Conservation (phyloP, 2,888 invertebrate genomes). For the Dyspetes luteomarginatus region DNA sequence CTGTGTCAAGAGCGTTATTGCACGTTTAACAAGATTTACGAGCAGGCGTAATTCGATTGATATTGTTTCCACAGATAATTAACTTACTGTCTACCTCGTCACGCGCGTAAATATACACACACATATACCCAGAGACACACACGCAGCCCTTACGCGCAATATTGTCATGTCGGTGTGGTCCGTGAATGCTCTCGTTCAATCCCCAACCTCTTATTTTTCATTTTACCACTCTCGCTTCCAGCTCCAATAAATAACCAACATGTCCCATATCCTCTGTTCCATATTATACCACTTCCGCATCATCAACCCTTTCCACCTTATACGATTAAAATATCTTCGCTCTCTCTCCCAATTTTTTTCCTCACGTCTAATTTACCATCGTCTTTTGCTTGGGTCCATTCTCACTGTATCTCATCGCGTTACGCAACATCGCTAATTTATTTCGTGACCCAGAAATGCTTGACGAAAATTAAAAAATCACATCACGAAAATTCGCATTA, state of each 20-base stretch:
- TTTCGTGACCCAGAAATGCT: conserved; percentile 36
- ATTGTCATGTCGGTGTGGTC: neutral
- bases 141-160: neutral
- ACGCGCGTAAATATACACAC: conserved; percentile 25
- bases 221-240: neutral
- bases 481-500: too few species aligned
- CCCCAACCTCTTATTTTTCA: neutral
- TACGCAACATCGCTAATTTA: conserved; percentile 25
- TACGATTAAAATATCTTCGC: neutral
- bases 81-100: conserved; percentile 65
- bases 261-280: neutral
- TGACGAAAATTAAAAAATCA: conserved; percentile 5
- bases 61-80: conserved; percentile 75
- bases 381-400: neutral
- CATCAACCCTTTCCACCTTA: neutral
- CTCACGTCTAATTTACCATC: neutral
- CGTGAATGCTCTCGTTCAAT: neutral
- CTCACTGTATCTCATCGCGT: neutral
- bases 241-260: neutral
- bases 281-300: too few species aligned
- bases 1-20: conserved; percentile 67
- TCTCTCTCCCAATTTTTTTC: neutral
- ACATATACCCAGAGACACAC: conserved; percentile 9
- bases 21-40: conserved; percentile 72
- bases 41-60: conserved; percentile 74